Evolutionary conservation across 2,113 vertebrate species (phyloP).

Genomic region (Nyctereutes procyonoides): DNA sequence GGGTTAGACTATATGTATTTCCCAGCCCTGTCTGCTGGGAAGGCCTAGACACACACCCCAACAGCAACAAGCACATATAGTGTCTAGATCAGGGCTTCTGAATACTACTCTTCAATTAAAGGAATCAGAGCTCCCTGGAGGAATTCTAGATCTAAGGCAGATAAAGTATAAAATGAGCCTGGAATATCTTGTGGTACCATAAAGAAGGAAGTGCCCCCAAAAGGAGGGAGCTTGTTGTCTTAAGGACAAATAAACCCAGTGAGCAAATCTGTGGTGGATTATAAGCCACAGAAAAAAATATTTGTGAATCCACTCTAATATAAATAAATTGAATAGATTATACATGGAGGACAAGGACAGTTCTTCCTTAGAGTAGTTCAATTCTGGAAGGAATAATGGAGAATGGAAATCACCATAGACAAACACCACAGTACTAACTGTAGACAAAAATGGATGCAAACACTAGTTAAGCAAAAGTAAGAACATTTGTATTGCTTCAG

Average conservation of each 20-base stretch:
- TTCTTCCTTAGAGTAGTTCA: neutral
- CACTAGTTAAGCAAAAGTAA: neutral
- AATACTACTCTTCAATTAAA: neutral
- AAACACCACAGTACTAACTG: neutral
- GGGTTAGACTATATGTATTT: neutral
- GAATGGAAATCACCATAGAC: neutral
- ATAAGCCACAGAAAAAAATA: neutral
- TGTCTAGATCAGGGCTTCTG: neutral
- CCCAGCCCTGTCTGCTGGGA: neutral
- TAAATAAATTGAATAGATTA: neutral
- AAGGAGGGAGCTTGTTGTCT: neutral
- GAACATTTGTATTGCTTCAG: neutral
- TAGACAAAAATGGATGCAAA: neutral
- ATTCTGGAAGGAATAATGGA: neutral
- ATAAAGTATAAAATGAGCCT: neutral
- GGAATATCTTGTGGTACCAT: neutral
- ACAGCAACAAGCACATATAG: neutral
- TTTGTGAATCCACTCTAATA: neutral
- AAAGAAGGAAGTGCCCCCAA: neutral
- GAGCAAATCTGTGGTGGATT: neutral
- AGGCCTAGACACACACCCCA: neutral
- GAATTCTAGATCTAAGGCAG: neutral
- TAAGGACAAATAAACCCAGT: neutral
- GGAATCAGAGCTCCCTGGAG: neutral
- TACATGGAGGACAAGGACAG: neutral